phyloP scores from a whole-genome alignment of 1,140 invertebrate genomes.

The Battus philenor region DNA sequence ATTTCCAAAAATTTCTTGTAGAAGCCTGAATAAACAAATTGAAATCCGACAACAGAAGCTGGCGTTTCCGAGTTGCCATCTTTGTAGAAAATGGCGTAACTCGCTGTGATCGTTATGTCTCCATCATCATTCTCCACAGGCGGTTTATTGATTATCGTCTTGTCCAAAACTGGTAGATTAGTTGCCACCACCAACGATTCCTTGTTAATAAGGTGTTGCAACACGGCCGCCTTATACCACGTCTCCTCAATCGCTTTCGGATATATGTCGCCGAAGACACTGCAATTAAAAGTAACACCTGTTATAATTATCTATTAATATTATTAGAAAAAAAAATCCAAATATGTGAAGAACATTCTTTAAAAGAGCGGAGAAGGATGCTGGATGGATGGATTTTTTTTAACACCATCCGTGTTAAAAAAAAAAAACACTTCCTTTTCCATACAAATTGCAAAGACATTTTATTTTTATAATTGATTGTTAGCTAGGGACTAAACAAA shows the following conservation, averaged over 20 bases:
- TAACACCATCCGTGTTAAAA: no score
- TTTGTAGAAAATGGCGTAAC: slow-evolving; percentile 89
- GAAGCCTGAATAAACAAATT: slow-evolving; percentile 81
- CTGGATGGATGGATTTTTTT: no score
- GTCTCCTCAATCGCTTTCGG: slow-evolving; percentile 90
- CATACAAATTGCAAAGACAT: no score
- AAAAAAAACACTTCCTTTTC: no score
- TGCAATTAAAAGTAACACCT: slow-evolving; percentile 49
- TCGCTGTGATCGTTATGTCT: slow-evolving; percentile 84
- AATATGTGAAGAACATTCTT: no score
- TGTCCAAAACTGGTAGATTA: slow-evolving; percentile 80
- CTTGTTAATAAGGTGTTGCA: slow-evolving; percentile 86
- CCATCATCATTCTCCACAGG: slow-evolving; percentile 61
- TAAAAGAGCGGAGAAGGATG: no score
- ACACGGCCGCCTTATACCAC: slow-evolving; percentile 94
- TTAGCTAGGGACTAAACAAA: no score
- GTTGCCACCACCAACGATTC: slow-evolving; percentile 88
- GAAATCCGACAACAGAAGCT: slow-evolving; percentile 91
- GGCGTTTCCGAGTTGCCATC: slow-evolving; percentile 87
- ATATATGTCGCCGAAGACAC: slow-evolving; percentile 87
- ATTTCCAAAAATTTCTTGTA: slow-evolving; percentile 82
- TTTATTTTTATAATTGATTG: no score
- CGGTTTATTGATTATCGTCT: slow-evolving; percentile 44
- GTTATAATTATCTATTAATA: no score
- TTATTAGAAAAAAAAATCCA: no score